Evolutionary conservation across 2,113 vertebrate genomes (phyloP), one percentile per base, ranked within the genome.

Genomic region (Ammodytes dubius): DNA sequence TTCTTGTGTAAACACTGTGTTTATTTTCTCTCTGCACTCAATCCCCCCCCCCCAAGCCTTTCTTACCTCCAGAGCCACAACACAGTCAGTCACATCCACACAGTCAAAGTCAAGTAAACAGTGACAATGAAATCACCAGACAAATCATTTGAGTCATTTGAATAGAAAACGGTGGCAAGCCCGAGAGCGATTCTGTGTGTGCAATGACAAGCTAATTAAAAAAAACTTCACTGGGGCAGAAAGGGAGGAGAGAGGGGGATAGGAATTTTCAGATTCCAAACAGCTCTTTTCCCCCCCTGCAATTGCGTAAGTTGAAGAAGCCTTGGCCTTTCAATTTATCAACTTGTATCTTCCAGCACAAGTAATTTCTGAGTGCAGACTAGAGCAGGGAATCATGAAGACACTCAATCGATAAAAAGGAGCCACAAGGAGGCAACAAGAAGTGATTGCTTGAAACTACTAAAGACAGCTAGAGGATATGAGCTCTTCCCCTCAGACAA

Each of bases 131-230:
- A 91, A 91, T 87, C 83, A 78, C 67, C 83, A 89, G 79, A 89
- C 84, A 89, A 90, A 93, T 91, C 86, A 88, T 89, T 83, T 74
- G 66, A 90, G 79, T 90, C 87, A 89, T 90, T 85, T 91, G 91
- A 89, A 92, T 92, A 85, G 88, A 80, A 86, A 91, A 70, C 78
- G 86, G 83, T n/a, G 58, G 81, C 80, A 54, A 82, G 77, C 89
- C 89, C 71, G 10, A 78, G 85, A 93, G 90, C 88, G 78, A 27
- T 27, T 27, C 27, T 27, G 81, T 79, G 59, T 79, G 71, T 39
- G 70, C 86, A 69, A 72, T 86, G 90, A 89, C 86, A 89, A 86
- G 88, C 86, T 88, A 88, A 93, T 93, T 93, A 91, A 71, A 80
- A 71, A 80, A 89, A 89, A 89, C 74, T 74, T 77, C 83, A 90